Evolutionary conservation across 2,888 invertebrate species (phyloP).

Genomic region (Dusona sp.): DNA sequence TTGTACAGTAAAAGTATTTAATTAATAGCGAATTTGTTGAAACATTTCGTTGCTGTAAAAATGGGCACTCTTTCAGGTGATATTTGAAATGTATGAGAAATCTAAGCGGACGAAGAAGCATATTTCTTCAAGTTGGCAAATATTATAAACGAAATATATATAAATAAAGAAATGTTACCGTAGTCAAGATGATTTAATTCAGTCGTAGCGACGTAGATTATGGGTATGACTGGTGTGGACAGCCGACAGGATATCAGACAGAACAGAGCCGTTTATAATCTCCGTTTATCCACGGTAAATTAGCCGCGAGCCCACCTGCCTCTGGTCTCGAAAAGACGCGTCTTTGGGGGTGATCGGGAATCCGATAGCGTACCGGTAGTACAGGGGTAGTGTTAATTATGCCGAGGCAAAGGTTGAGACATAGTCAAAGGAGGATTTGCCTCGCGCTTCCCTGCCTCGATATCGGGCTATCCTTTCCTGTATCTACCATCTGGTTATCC

Average conservation of each 20-base stretch:
- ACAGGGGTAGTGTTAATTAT: constrained; percentile 68
- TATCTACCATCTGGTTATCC: constrained; percentile 15
- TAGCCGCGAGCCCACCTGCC: constrained; percentile 55
- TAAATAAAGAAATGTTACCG: background rate
- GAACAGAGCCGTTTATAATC: constrained; percentile 65
- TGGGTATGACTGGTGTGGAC: constrained; percentile 32
- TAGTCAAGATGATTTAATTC: background rate
- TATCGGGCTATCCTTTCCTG: constrained; percentile 14
- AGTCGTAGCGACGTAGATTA: background rate
- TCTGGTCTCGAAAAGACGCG: constrained; percentile 44
- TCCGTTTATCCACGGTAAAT: constrained; percentile 67
- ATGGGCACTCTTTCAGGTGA: background rate
- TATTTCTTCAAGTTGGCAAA: background rate
- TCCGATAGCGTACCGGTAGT: constrained; percentile 36
- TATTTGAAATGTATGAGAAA: background rate
- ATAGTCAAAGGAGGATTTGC: constrained; percentile 65
- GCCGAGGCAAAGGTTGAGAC: constrained; percentile 67
- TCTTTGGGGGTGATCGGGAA: constrained; percentile 61
- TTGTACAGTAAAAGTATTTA: background rate
- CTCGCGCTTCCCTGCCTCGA: constrained; percentile 23
- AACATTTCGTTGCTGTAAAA: background rate
- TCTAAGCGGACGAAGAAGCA: background rate
- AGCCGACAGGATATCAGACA: constrained; percentile 56
- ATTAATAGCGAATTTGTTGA: background rate
- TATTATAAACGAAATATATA: background rate